Conservation (phyloP, 2,113 vertebrate species). For the Xiphophorus hellerii region DNA sequence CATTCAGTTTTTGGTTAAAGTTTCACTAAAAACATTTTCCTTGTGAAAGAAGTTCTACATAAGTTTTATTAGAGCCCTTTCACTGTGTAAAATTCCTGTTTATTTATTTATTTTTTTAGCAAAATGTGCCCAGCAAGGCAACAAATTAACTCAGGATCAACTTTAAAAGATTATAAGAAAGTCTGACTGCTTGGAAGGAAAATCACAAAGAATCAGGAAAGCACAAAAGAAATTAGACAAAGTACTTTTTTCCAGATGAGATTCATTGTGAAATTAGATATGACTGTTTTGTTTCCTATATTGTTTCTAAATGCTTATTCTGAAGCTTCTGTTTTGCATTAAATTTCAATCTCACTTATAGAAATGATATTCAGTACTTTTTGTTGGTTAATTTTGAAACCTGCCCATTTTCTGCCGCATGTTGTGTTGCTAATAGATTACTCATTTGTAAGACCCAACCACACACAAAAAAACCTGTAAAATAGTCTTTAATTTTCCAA, state of each 20-base stretch:
- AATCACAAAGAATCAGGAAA: not conserved
- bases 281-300: too few relatives aligned
- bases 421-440: not conserved
- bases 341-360: not conserved
- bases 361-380: not conserved
- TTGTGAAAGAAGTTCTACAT: not conserved
- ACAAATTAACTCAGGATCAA: not conserved
- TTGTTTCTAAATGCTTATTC: not conserved
- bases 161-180: not conserved
- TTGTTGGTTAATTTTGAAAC: not conserved
- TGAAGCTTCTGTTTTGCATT: not conserved
- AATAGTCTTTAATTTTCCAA: conserved; percentile 5
- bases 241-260: too few relatives aligned
- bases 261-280: too few relatives aligned
- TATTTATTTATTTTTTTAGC: not conserved
- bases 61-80: not conserved
- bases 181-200: not conserved
- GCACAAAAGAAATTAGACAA: too few relatives aligned
- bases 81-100: not conserved
- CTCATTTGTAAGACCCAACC: not conserved
- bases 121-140: not conserved
- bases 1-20: too few relatives aligned
- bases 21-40: not conserved
- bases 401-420: not conserved
- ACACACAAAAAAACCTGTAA: not conserved